Conservation (phyloP, 1,140 invertebrate genomes). For the Penaeus vannamei region DNA sequence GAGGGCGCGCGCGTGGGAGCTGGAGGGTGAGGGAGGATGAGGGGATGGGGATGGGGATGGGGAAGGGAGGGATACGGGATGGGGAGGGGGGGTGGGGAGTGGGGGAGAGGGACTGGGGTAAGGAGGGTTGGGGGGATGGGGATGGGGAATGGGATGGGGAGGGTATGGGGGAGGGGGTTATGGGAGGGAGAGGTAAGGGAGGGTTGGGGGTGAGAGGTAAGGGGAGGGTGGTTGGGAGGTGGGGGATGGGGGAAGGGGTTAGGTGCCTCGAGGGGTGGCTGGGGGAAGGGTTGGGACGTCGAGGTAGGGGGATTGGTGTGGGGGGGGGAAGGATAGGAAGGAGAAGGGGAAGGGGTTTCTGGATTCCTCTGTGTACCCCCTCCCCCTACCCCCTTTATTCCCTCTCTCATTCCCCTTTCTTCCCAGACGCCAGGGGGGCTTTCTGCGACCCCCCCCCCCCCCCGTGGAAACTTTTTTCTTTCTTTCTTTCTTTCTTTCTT, state of each 20-base stretch:
- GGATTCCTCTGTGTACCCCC: not conserved
- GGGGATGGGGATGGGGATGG: not conserved
- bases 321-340: too few relatives aligned
- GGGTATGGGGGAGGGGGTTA: not conserved
- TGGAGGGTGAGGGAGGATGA: not conserved
- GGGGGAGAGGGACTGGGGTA: too few relatives aligned
- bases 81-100: too few relatives aligned
- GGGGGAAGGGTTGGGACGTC: too few relatives aligned
- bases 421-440: not conserved
- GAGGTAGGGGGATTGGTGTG: too few relatives aligned
- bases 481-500: not conserved
- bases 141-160: too few relatives aligned
- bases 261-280: too few relatives aligned
- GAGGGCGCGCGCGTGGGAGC: not conserved
- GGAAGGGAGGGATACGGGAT: too few relatives aligned
- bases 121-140: too few relatives aligned
- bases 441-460: not conserved
- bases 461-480: not conserved
- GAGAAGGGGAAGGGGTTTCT: not conserved
- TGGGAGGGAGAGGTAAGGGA: not conserved
- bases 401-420: constrained; percentile 1
- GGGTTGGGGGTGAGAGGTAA: not conserved
- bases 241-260: too few relatives aligned
- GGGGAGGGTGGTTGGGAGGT: not conserved
- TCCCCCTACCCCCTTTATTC: not conserved